These are phyloP conservation scores for Natator depressus DNA, from an alignment of 2,113 vertebrate genomes.

Conservation along the genomic window DNA sequence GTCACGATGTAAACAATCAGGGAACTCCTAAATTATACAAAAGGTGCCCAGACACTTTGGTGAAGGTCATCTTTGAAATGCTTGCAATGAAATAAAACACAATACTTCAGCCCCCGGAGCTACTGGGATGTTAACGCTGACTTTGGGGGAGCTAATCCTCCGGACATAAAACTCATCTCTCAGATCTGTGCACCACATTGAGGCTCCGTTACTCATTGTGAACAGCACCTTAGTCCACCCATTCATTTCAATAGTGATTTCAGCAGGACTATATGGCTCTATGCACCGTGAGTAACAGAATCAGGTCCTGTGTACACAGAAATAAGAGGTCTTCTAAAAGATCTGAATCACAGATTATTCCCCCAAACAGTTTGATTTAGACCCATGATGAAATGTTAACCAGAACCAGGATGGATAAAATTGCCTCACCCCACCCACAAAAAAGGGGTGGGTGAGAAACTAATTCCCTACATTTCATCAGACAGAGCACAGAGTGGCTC, in stretches of 20 bases:
- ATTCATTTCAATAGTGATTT: background rate
- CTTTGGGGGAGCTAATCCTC: background rate
- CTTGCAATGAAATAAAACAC: background rate
- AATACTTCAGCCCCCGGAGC: background rate
- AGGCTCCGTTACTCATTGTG: background rate
- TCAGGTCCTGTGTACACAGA: background rate
- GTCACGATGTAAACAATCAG: background rate
- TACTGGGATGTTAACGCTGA: accelerated
- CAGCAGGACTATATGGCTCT: background rate
- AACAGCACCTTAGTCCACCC: background rate
- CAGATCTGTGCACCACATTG: accelerated
- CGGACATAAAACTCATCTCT: background rate
- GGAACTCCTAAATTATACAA: background rate
- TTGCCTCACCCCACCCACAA: background rate
- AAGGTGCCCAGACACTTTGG: background rate
- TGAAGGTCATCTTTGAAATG: background rate
- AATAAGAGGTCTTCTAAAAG: background rate
- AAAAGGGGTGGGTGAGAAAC: background rate
- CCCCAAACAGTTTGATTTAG: background rate
- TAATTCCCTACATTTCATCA: accelerated
- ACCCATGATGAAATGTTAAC: accelerated
- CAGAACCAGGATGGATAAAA: accelerated
- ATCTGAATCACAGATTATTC: accelerated
- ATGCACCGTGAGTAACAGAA: background rate
- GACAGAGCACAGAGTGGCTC: accelerated